Evolutionary conservation across 2,888 invertebrate genomes (phyloP), one percentile per base, ranked within the genome.

Genomic region (Andrena trimmerana): DNA sequence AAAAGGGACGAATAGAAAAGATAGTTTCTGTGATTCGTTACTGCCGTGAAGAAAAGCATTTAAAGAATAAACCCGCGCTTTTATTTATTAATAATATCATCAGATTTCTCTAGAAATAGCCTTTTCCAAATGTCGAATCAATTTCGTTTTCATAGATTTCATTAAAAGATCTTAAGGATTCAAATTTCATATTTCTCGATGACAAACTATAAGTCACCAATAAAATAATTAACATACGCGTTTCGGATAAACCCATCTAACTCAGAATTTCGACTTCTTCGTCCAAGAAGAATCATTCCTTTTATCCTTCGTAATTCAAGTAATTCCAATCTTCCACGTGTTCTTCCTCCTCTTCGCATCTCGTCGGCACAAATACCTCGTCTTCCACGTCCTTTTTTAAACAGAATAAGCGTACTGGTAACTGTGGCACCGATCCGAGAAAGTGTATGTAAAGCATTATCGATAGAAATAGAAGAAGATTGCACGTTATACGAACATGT

Each of bases 301-400:
- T 16, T 50, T n/a, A 52, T 69, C 52, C 65, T 36, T 66, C 69
- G 24, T 77, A 83, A 63, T 87, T 57, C 4, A 77, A 0, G 13
- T 65, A 78, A 16, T 74, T 79, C 76, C 59, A 50, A 2, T 89
- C 78, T 1, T 78, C 70, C 2, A 24, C 33, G 16, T 33, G 27
- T 48, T 78, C 81, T 16, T 80, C 82, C 57, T 80, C 79, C 2
- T 68, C 70, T 13, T 68, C 72, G 62, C 29, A 13, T 0, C 73
- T 60, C 2, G 29, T 33, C 60, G 48, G 13, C 36, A 67, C 27
- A 1, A 60, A n/a, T 16, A 24, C 20, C 2, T 54, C 29, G 0
- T 79, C 74, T 50, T 70, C 57, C 57, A 54, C 13, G 7, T 69
- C 7, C 60, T 78, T 4, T 62, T 50, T 72, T 24, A 10, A 48